These are phyloP conservation scores for Napeogenes inachia DNA, from an alignment of 2,888 invertebrate species.

Conservation along the genomic window DNA sequence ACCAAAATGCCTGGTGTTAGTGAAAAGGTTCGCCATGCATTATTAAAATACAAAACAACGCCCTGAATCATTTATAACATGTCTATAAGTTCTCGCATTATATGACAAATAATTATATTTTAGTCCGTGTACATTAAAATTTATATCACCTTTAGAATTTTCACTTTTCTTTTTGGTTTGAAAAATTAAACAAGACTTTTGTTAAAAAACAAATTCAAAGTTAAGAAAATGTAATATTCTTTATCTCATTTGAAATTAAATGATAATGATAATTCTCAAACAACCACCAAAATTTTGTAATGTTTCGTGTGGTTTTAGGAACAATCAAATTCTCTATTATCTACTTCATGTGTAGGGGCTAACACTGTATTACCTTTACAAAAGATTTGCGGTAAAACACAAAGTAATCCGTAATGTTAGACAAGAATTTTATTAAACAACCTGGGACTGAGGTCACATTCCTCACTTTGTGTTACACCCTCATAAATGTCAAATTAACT, in stretches of 20 bases:
- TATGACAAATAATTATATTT: background rate
- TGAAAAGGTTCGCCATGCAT: conserved; percentile 15
- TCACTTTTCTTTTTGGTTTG: too few relatives aligned
- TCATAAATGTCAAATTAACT: conserved; percentile 4
- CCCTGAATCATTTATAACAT: conserved; percentile 11
- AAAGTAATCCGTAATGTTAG: background rate
- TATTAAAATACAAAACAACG: conserved; percentile 12
- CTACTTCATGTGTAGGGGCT: too few relatives aligned
- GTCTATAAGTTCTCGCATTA: background rate
- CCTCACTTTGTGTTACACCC: background rate
- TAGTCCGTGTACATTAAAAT: background rate
- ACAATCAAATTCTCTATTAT: too few relatives aligned
- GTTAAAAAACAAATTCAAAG: too few relatives aligned
- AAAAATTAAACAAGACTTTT: too few relatives aligned
- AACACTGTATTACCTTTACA: background rate
- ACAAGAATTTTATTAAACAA: conserved; percentile 6
- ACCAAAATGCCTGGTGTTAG: conserved; percentile 13
- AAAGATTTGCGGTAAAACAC: background rate
- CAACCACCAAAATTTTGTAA: too few relatives aligned
- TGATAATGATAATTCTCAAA: too few relatives aligned
- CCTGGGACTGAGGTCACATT: conserved; percentile 2
- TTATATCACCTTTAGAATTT: too few relatives aligned
- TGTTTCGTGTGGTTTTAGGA: too few relatives aligned
- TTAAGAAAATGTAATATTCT: too few relatives aligned
- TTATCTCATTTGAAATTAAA: too few relatives aligned